Evolutionary conservation across 2,113 vertebrate species (phyloP).

Genomic region (Tragelaphus imberbis): DNA sequence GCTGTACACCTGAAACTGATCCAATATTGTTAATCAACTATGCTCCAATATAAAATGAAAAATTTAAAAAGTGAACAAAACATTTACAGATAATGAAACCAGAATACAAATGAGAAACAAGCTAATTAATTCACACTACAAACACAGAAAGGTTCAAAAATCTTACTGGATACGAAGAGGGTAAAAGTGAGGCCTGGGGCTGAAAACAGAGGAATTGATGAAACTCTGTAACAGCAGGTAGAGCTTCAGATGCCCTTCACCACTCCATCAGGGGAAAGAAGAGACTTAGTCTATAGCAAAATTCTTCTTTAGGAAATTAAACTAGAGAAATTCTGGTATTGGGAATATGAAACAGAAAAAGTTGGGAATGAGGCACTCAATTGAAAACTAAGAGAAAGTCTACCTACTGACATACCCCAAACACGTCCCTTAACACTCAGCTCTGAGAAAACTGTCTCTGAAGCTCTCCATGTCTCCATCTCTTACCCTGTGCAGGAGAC

Average conservation of each 20-base stretch:
- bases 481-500: not conserved
- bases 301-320: not conserved
- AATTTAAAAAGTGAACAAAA: not conserved
- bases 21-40: not conserved
- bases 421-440: not conserved
- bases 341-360: not conserved
- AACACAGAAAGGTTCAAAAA: not conserved
- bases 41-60: not conserved
- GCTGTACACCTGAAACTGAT: not conserved
- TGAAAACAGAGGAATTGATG: not conserved
- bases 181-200: not conserved
- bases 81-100: not conserved
- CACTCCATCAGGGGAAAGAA: no score
- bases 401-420: not conserved
- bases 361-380: not conserved
- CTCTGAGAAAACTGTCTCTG: not conserved
- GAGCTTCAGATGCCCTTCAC: not conserved
- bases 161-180: not conserved
- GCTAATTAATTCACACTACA: not conserved
- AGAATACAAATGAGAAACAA: not conserved
- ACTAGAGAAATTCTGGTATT: not conserved
- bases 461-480: no score
- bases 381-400: not conserved
- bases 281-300: not conserved
- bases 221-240: not conserved